phyloP scores from a whole-genome alignment of 2,888 invertebrate species.

The Anthophora plumipes region DNA sequence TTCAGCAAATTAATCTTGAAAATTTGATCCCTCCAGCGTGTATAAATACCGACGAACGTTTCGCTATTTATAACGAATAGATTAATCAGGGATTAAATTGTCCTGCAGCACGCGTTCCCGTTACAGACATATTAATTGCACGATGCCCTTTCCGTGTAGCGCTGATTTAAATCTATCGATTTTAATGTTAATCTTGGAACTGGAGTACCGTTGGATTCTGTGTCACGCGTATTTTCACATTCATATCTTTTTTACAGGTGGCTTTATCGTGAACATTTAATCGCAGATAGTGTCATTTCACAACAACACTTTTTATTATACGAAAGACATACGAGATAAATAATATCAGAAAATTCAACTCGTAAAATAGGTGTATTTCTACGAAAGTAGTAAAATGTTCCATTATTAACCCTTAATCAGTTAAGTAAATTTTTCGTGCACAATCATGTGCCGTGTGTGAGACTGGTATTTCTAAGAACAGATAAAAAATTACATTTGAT shows the following conservation, averaged over 20 bases:
- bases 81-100: constrained; percentile 65
- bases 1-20: constrained; percentile 31
- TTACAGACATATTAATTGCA: constrained; percentile 50
- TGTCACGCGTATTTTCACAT: constrained; percentile 28
- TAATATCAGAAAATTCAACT: not conserved
- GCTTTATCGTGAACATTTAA: constrained; percentile 24
- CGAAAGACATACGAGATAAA: not conserved
- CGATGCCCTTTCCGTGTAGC: constrained; percentile 54
- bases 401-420: too few species aligned
- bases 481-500: too few species aligned
- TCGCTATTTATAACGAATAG: constrained; percentile 50
- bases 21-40: constrained; percentile 5
- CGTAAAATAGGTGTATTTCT: too few species aligned
- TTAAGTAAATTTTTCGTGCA: too few species aligned
- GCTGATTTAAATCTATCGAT: constrained; percentile 57
- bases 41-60: constrained; percentile 39
- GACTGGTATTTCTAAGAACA: too few species aligned
- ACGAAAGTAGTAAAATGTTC: too few species aligned
- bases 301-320: not conserved
- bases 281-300: not conserved
- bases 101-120: constrained; percentile 18
- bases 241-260: not conserved
- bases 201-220: constrained; percentile 42
- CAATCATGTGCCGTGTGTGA: too few species aligned
- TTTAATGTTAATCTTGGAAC: constrained; percentile 56